phyloP scores from a whole-genome alignment of 2,113 vertebrate genomes.

The Psilopsiagon aurifrons region DNA sequence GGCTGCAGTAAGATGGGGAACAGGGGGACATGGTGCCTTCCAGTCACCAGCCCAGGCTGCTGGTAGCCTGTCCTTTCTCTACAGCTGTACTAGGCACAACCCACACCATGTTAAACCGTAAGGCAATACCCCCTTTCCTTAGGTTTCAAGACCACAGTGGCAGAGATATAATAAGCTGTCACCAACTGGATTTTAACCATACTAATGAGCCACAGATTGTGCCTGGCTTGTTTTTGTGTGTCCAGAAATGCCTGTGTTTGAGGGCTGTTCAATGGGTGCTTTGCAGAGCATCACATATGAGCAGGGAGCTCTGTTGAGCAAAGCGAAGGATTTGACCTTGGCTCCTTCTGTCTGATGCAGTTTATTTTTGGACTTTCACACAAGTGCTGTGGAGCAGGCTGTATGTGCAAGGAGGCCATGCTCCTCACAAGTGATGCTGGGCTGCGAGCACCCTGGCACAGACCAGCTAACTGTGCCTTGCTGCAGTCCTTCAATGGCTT shows the following conservation, averaged over 20 bases:
- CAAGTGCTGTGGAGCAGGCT: not conserved
- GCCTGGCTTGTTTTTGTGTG: not conserved
- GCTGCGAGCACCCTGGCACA: fast-evolving
- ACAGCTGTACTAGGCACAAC: not conserved
- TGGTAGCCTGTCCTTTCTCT: not conserved
- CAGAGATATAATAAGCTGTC: not conserved
- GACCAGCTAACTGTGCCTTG: fast-evolving
- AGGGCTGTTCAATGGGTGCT: not conserved
- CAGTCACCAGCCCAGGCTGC: fast-evolving
- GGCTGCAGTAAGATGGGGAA: not conserved
- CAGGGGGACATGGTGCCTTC: fast-evolving
- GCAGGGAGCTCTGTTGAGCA: not conserved
- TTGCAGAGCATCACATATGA: fast-evolving
- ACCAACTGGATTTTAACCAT: not conserved
- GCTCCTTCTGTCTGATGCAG: fast-evolving
- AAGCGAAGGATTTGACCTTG: not conserved
- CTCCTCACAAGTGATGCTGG: fast-evolving
- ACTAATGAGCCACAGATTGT: not conserved
- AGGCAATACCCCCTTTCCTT: not conserved
- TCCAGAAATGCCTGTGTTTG: not conserved
- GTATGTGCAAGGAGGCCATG: fast-evolving
- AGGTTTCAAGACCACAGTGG: not conserved
- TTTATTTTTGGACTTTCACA: not conserved
- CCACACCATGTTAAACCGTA: fast-evolving
- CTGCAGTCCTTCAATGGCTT: not conserved